These are phyloP conservation scores for Nipponia nippon DNA, from an alignment of 2,113 vertebrate genomes.

Conservation along the genomic window DNA sequence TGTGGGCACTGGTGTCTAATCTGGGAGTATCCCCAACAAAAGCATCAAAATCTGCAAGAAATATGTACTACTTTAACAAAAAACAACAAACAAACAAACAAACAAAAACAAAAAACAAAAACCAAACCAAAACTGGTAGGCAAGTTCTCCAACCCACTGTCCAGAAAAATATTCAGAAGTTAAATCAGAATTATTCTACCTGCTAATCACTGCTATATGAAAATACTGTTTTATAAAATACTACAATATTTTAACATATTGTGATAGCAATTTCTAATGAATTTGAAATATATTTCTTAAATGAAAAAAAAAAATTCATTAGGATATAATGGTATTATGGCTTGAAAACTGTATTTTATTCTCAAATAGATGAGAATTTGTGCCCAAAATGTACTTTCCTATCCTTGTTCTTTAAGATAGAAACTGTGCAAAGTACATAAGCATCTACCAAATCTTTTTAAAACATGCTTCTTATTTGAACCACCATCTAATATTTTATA, in stretches of 20 bases:
- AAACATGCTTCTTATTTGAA: neutral
- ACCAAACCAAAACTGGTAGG: neutral
- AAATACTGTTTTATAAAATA: neutral
- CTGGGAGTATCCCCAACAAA: conserved; percentile 83
- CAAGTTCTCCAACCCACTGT: neutral
- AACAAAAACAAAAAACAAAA: neutral
- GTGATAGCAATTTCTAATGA: neutral
- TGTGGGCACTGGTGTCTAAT: conserved; percentile 88
- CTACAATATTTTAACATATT: neutral
- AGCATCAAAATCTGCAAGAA: conserved; percentile 78
- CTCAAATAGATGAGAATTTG: neutral
- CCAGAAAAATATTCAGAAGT: neutral
- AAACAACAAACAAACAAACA: neutral
- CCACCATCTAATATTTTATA: neutral
- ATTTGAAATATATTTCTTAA: neutral
- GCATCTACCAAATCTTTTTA: neutral
- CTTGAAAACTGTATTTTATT: neutral
- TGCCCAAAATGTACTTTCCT: neutral
- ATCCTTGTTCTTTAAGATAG: neutral
- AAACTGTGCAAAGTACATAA: neutral
- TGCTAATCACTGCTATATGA: neutral
- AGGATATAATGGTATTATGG: neutral
- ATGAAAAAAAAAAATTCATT: neutral
- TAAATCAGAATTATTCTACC: neutral
- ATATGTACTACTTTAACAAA: neutral